Conservation (phyloP, 1,140 invertebrate genomes). For the Eufriesea mexicana region DNA sequence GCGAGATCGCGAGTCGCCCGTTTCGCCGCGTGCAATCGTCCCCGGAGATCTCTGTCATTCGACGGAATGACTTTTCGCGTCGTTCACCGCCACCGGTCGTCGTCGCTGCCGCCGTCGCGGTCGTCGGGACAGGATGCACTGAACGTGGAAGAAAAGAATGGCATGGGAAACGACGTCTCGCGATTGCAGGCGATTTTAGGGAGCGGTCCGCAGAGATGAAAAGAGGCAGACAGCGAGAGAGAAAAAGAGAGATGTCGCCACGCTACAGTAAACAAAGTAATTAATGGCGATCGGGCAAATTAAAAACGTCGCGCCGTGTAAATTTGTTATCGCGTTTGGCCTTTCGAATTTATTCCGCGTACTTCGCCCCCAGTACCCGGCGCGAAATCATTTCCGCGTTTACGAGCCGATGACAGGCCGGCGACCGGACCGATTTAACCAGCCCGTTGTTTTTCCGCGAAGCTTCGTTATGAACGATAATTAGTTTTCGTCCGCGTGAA, state of each 20-base stretch:
- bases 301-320: slow-evolving; percentile 38
- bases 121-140: too few species aligned
- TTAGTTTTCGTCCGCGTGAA: slow-evolving; percentile 25
- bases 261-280: slow-evolving; percentile 28
- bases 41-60: slow-evolving; percentile 63
- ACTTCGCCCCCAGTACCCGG: neutral
- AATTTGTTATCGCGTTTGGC: slow-evolving; percentile 29
- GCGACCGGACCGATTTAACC: slow-evolving; percentile 16
- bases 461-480: slow-evolving; percentile 40
- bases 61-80: slow-evolving; percentile 67
- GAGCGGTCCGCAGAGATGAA: neutral
- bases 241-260: neutral
- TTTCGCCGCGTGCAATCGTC: slow-evolving; percentile 58
- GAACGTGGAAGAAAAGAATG: too few species aligned
- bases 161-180: neutral
- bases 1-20: slow-evolving; percentile 39
- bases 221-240: neutral
- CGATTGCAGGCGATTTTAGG: neutral
- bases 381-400: slow-evolving; percentile 43
- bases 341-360: slow-evolving; percentile 33
- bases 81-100: slow-evolving; percentile 12
- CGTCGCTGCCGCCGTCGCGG: too few species aligned
- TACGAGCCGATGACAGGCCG: slow-evolving; percentile 18
- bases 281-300: slow-evolving; percentile 42
- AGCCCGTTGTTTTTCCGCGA: slow-evolving; percentile 11